Percentiles rank a stretch among this genome's conserved stretches.
These are phyloP conservation scores for Trimorus sp. DNA, from an alignment of 2,888 invertebrate species.

Conservation along the genomic window DNA sequence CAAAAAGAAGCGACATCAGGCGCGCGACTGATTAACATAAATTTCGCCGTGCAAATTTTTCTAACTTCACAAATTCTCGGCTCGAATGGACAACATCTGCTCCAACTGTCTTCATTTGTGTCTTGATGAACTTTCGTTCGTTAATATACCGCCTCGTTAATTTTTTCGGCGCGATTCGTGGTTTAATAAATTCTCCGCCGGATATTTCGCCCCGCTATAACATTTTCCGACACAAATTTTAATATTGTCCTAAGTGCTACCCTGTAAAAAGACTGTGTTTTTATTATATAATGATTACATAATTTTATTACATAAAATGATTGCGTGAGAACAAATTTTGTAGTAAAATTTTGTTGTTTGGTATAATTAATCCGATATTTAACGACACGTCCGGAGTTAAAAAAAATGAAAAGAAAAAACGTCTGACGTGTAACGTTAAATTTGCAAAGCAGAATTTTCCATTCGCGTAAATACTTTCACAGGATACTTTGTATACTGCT, in stretches of 20 bases:
- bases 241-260: too few species aligned
- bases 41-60: constrained; percentile 19
- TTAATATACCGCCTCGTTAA: too few species aligned
- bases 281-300: too few species aligned
- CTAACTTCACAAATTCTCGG: constrained; percentile 6
- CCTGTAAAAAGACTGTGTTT: too few species aligned
- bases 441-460: constrained; percentile 49
- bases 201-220: too few species aligned
- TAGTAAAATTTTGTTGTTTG: too few species aligned
- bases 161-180: background rate
- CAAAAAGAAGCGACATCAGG: too few species aligned
- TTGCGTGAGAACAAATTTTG: too few species aligned
- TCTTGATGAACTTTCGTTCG: constrained; percentile 16
- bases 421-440: constrained; percentile 16
- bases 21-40: constrained; percentile 18
- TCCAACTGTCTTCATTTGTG: constrained; percentile 31
- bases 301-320: too few species aligned
- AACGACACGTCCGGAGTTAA: background rate
- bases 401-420: too few species aligned
- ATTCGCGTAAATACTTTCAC: constrained; percentile 43
- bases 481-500: constrained; percentile 40
- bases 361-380: background rate
- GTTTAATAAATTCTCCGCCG: background rate
- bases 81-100: constrained; percentile 37
- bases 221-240: too few species aligned